phyloP scores from a whole-genome alignment of 2,797 vertebrate genomes.

The Rousettus madagascariensis region DNA sequence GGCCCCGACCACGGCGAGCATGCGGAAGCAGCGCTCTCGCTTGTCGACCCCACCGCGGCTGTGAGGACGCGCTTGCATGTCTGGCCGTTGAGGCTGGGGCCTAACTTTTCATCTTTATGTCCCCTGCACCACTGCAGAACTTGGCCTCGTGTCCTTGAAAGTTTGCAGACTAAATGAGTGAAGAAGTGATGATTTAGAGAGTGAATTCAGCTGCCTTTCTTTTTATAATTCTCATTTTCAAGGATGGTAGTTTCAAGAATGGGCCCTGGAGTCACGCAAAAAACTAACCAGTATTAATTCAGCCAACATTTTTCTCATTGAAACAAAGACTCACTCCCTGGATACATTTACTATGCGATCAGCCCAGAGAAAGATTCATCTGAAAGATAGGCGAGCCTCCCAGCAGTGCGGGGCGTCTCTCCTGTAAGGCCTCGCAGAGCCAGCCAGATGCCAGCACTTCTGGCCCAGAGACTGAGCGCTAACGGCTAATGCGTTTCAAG shows the following conservation, averaged over 20 bases:
- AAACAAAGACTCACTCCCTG: neutral
- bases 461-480: neutral
- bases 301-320: conserved; percentile 16
- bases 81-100: neutral
- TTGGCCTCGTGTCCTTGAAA: neutral
- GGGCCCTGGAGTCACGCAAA: neutral
- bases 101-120: neutral
- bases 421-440: neutral
- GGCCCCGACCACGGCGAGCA: neutral
- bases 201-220: neutral
- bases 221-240: neutral
- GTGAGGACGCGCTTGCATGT: neutral
- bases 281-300: neutral
- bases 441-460: neutral
- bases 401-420: neutral
- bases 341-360: neutral
- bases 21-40: neutral
- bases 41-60: neutral
- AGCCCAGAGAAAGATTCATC: neutral
- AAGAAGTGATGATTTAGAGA: neutral
- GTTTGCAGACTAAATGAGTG: neutral
- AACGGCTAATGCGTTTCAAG: neutral
- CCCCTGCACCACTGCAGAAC: neutral
- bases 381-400: neutral
- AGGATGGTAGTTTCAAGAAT: neutral